Percentiles rank a stretch among this genome's conserved stretches.
phyloP scores from a whole-genome alignment of 2,888 invertebrate genomes.

The Caenorhabditis sp. region DNA sequence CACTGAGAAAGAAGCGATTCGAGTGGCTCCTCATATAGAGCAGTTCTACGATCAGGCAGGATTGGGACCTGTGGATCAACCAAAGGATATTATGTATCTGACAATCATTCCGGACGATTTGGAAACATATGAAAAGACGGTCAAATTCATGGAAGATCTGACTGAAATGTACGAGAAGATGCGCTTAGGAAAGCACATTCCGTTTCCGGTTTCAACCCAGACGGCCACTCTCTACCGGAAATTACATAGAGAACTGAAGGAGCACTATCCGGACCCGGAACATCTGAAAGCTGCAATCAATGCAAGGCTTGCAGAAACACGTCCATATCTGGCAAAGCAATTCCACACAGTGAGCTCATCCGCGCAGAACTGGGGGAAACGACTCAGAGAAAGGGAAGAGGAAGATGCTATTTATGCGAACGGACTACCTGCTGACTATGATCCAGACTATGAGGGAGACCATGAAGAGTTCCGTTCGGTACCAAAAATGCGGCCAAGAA shows the following conservation, averaged over 20 bases:
- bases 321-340: too few species aligned
- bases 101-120: slow-evolving; percentile 95
- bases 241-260: neutral
- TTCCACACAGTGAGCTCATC: too few species aligned
- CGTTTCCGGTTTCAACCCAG: slow-evolving; percentile 82
- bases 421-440: too few species aligned
- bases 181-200: slow-evolving; percentile 92
- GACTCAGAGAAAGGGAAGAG: too few species aligned
- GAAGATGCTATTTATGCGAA: too few species aligned
- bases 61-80: slow-evolving; percentile 96
- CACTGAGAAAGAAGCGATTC: slow-evolving; percentile 57
- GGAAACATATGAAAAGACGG: slow-evolving; percentile 86
- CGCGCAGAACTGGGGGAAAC: too few species aligned
- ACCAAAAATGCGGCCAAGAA: neutral
- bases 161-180: slow-evolving; percentile 86
- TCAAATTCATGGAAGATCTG: slow-evolving; percentile 68
- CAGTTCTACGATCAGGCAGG: slow-evolving; percentile 81
- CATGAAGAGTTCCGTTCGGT: neutral
- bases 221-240: slow-evolving; percentile 23
- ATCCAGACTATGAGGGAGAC: neutral
- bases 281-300: too few species aligned
- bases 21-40: slow-evolving; percentile 48
- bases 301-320: too few species aligned
- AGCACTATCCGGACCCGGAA: too few species aligned
- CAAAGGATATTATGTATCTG: slow-evolving; percentile 93